A percentile compares a stretch with the other conserved stretches of the same genome.
Conservation (phyloP, 2,113 vertebrate species). For the Vombatus ursinus region DNA sequence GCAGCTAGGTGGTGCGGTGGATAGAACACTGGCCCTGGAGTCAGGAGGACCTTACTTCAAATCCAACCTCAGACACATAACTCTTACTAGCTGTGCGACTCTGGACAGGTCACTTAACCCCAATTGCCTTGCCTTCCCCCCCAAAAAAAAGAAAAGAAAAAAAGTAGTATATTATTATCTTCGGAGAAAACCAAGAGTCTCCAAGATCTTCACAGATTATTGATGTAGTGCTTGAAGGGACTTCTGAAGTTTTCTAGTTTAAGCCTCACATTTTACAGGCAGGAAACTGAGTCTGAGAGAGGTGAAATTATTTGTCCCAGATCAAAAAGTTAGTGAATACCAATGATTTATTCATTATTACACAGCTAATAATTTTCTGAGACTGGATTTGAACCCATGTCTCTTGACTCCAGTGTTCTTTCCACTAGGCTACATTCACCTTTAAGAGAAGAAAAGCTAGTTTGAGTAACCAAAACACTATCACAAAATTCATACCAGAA, state of each 20-base stretch:
- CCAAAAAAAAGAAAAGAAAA: too few relatives aligned
- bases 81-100: too few relatives aligned
- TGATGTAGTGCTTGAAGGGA: background rate
- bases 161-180: background rate
- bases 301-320: background rate
- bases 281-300: background rate
- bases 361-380: too few relatives aligned
- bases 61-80: too few relatives aligned
- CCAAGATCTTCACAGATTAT: background rate
- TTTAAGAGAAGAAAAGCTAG: slow-evolving; percentile 20
- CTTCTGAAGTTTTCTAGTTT: background rate
- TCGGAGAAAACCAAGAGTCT: background rate
- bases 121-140: too few relatives aligned
- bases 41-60: too few relatives aligned
- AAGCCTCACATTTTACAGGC: background rate
- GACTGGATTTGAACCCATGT: background rate
- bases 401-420: background rate
- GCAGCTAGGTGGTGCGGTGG: too few relatives aligned
- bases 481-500: background rate
- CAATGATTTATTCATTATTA: background rate
- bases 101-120: too few relatives aligned
- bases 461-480: slow-evolving; percentile 28
- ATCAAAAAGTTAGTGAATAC: background rate
- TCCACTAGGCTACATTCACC: background rate
- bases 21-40: too few relatives aligned